Evolutionary conservation across 2,888 invertebrate species (phyloP), one percentile per base, ranked within the genome.

Genomic region (Galerucella calmariensis): DNA sequence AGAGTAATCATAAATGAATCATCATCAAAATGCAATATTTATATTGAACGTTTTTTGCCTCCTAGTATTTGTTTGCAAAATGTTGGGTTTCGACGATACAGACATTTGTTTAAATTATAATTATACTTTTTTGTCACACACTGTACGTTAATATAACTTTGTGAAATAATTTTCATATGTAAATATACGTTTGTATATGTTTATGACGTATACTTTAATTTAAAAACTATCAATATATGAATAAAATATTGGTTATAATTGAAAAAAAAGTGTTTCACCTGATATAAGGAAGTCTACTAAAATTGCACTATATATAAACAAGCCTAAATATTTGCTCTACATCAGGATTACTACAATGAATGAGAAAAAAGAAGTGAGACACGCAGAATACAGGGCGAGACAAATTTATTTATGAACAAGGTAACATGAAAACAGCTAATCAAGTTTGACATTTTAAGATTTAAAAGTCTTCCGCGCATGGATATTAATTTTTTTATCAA

Each of bases 271-370:
- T 73, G 65, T 67, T 69, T 46, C 65, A 63, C 56, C 46, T 68
- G 62, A 77, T 75, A 69, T 53, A 67, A 72, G 81, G 79, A 81
- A 81, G 68, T 78, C 80, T 79, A 79, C 80, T 76, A 79, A 79
- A 75, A 80, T 80, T 80, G 82, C 82, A 81, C 80, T 78, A 73
- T 65, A 62, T 48, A 69, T 69, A 81, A 70, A 69, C 71, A 81
- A 77, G 79, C 79, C 79, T 81, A 82, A 84, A 83, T 82, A 83
- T 84, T 83, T 81, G 84, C 81, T 82, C 82, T 82, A 81, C 80
- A 81, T 82, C 81, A 84, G 81, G 79, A 81, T 77, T 77, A 75
- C 79, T 79, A 81, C 79, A 77, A 77, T 78, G 76, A 75, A 78
- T 75, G 75, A 79, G 61, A 73, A 70, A 78, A 69, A 73, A 53